These are phyloP conservation scores for Agrotis clavis DNA, from an alignment of 2,888 invertebrate species.

Conservation along the genomic window DNA sequence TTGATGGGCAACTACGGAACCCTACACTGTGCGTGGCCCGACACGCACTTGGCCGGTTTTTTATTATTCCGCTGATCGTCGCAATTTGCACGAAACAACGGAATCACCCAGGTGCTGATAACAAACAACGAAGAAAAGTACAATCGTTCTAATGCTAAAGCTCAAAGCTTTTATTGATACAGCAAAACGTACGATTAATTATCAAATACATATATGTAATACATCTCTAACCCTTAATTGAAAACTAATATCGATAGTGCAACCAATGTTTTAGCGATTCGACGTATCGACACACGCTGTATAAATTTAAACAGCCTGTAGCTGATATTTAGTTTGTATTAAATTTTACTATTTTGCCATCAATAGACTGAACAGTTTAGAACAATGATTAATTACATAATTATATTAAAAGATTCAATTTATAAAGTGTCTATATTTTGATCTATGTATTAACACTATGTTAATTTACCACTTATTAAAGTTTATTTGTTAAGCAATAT, in stretches of 20 bases:
- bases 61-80: too few relatives aligned
- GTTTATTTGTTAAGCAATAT: too few relatives aligned
- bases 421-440: not conserved
- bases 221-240: constrained; percentile 10
- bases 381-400: not conserved
- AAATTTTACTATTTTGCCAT: constrained; percentile 6
- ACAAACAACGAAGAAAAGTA: too few relatives aligned
- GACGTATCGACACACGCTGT: constrained; percentile 5
- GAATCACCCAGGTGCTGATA: too few relatives aligned
- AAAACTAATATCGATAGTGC: constrained; percentile 26
- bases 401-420: too few relatives aligned
- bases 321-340: constrained; percentile 3
- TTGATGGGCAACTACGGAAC: too few relatives aligned
- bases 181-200: not conserved
- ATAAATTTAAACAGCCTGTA: not conserved
- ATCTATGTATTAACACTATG: not conserved
- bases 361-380: not conserved
- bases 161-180: not conserved
- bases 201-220: not conserved
- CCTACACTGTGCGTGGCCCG: too few relatives aligned
- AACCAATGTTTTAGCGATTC: not conserved
- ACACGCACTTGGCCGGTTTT: too few relatives aligned
- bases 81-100: too few relatives aligned
- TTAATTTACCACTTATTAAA: not conserved
- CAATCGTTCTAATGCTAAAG: not conserved